Conservation (phyloP, 2,888 invertebrate genomes). For the Pollenia griseotomentosa region DNA sequence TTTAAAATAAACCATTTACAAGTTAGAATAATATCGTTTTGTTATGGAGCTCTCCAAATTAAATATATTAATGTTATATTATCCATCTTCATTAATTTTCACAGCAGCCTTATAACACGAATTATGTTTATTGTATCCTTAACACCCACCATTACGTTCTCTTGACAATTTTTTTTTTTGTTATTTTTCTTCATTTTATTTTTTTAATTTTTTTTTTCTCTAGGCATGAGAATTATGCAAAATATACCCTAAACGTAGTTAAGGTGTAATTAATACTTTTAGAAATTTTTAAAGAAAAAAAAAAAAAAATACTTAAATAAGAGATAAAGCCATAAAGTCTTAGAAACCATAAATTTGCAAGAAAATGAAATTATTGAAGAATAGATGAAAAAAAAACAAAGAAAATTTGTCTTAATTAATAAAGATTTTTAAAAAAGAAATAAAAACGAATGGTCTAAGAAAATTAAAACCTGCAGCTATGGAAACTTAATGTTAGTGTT, state of each 20-base stretch:
- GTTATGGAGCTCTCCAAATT: constrained; percentile 18
- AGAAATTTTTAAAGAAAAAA: neutral
- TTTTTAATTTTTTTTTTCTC: neutral
- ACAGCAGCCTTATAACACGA: neutral
- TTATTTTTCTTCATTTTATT: neutral
- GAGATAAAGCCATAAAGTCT: neutral
- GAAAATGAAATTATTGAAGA: constrained; percentile 20
- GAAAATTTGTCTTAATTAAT: constrained; percentile 17
- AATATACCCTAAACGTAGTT: constrained; percentile 37
- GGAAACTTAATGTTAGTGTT: constrained; percentile 1
- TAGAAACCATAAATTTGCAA: constrained; percentile 13
- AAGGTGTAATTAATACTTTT: constrained; percentile 42
- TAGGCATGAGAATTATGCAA: constrained; percentile 35
- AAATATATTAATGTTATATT: constrained; percentile 44
- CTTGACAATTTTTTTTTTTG: neutral
- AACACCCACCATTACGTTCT: neutral
- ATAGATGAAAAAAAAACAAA: neutral
- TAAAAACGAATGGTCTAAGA: neutral
- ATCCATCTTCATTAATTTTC: constrained; percentile 60
- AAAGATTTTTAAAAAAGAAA: neutral
- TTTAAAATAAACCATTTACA: too few relatives aligned
- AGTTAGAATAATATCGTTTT: too few relatives aligned
- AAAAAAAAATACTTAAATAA: neutral
- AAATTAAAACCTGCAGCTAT: constrained; percentile 26
- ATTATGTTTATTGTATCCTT: neutral